Conservation (phyloP, 2,888 invertebrate genomes). For the Lithophane semibrunnea region DNA sequence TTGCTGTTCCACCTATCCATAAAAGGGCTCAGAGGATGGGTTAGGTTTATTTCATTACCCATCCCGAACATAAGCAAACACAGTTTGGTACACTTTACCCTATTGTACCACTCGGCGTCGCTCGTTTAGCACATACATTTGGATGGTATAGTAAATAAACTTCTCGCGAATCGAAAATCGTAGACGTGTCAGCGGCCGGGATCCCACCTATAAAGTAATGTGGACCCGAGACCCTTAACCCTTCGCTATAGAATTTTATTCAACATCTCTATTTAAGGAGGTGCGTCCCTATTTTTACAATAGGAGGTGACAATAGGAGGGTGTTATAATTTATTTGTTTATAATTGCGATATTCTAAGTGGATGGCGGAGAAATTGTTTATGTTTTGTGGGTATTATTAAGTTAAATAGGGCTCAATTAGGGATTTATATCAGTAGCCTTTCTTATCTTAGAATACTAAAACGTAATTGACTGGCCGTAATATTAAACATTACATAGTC, state of each 20-base stretch:
- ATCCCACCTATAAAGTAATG: slow-evolving; percentile 48
- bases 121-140: slow-evolving; percentile 41
- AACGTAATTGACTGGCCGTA: neutral
- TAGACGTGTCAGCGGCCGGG: slow-evolving; percentile 34
- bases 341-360: slow-evolving; percentile 19
- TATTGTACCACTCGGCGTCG: slow-evolving; percentile 19
- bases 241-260: slow-evolving; percentile 57
- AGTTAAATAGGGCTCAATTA: neutral
- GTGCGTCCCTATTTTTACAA: slow-evolving; percentile 40
- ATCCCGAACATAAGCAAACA: slow-evolving; percentile 30
- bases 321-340: slow-evolving; percentile 53
- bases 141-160: slow-evolving; percentile 40
- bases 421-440: neutral
- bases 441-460: neutral
- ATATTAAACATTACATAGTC: neutral
- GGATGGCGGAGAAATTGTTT: slow-evolving; percentile 1
- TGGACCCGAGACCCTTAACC: slow-evolving; percentile 42
- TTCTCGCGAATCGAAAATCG: slow-evolving; percentile 43
- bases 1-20: slow-evolving; percentile 43
- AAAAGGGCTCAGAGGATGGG: slow-evolving; percentile 23
- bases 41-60: slow-evolving; percentile 41
- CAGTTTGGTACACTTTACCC: slow-evolving; percentile 8
- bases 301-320: slow-evolving; percentile 25
- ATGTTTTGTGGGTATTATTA: slow-evolving; percentile 9
- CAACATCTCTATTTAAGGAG: slow-evolving; percentile 55